Evolutionary conservation across 2,113 vertebrate species (phyloP), one percentile per base, ranked within the genome.

Genomic region (Harpagus bidentatus): DNA sequence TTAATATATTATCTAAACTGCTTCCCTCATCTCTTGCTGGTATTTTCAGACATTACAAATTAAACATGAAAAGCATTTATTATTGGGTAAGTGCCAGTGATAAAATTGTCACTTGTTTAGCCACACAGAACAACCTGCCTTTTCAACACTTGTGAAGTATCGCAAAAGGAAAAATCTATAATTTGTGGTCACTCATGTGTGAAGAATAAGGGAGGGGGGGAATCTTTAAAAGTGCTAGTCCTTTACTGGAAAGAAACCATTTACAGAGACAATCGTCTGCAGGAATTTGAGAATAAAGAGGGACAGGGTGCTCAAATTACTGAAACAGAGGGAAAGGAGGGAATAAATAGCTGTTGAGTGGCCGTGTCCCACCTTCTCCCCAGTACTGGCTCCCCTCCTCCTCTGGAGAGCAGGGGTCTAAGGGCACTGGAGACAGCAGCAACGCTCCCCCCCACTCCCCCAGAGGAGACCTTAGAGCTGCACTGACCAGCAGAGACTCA

Each of bases 51-150:
- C 7, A 79, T 91, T 48, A 86, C 61, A 91, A 90, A 74, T 90
- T 80, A 93, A 88, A 97, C 16, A 67, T n/a, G 62, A 86, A 79
- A 40, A 84, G 12, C 56, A 80, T 80, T 89, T 85, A 50, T 86
- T 84, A 48, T 36, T 28, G 1, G 29, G 40, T 82, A 93, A 92
- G 56, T 66, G 29, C 45, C 31, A 71, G 62, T 42, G 47, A 87
- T 34, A 47, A 92, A 91, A 85, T 25, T 69, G 52, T 73, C 63
- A 71, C 93, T 94, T 95, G 86, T 78, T 95, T 79, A 86, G 82
- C 65, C 53, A 72, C 69, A 82, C 2, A 92, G 77, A 89, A 80
- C 11, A 28, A 65, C 32, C 66, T 82, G 38, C 10, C 42, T 95
- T 84, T 96, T 90, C 50, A 94, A 80, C 38, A 36, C n/a, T 79